A percentile compares a stretch with the other conserved stretches of the same genome.
phyloP scores from a whole-genome alignment of 2,113 vertebrate genomes.

The Mobula birostris region DNA sequence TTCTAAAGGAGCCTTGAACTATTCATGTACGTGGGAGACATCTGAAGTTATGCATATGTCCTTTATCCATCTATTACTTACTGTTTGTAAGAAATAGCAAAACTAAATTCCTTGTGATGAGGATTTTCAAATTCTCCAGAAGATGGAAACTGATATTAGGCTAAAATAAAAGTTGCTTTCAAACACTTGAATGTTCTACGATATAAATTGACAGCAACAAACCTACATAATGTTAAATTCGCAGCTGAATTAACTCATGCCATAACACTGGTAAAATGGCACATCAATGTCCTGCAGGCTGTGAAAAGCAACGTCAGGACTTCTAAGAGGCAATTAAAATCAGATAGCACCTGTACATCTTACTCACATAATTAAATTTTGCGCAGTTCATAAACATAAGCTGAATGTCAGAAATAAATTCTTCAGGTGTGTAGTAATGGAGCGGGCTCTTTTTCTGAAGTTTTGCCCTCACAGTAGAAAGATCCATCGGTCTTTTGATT shows the following conservation, averaged over 20 bases:
- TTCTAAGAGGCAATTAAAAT: not conserved
- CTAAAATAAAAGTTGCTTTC: too few relatives aligned
- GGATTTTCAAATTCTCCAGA: not conserved
- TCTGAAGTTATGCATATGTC: too few relatives aligned
- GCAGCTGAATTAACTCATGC: not conserved
- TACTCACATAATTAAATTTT: slow-evolving; percentile 95
- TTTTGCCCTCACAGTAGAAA: slow-evolving; percentile 79
- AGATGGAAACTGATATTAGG: not conserved
- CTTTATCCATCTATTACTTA: not conserved
- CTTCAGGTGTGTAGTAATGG: slow-evolving; percentile 72
- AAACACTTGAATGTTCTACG: not conserved
- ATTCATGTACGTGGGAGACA: not conserved
- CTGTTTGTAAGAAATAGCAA: not conserved
- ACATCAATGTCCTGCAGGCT: not conserved
- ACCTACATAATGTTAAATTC: not conserved
- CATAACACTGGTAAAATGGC: not conserved
- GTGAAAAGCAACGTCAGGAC: not conserved
- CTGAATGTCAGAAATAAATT: slow-evolving; percentile 82
- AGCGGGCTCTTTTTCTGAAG: slow-evolving; percentile 69
- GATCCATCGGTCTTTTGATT: slow-evolving; percentile 96
- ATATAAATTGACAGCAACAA: not conserved
- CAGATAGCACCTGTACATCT: not conserved
- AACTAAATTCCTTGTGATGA: not conserved
- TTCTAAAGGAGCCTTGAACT: not conserved
- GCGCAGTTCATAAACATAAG: slow-evolving; percentile 98